Evolutionary conservation across 2,113 vertebrate genomes (phyloP).

Genomic region (Otus sunia): DNA sequence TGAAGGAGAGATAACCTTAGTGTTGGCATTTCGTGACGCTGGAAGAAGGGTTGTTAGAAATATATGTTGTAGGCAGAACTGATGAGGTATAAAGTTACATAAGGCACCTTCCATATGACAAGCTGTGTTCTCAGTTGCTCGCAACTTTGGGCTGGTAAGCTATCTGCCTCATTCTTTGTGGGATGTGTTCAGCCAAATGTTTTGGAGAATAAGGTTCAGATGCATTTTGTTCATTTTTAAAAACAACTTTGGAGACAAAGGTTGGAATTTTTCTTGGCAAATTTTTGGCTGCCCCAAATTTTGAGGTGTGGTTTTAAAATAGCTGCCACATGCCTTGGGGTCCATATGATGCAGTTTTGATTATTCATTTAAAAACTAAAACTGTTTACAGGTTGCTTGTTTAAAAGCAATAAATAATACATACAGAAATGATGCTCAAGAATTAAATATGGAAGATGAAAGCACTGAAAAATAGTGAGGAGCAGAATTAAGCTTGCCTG

Average conservation of each 20-base stretch:
- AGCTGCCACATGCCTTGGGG: background rate
- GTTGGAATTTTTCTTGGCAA: background rate
- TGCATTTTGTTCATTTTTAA: background rate
- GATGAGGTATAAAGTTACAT: constrained; percentile 35
- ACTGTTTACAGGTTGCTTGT: background rate
- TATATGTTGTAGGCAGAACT: constrained; percentile 41
- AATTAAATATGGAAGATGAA: background rate
- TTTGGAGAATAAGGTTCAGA: background rate
- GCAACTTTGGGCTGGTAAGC: background rate
- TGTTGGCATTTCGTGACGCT: background rate
- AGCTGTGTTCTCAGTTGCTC: background rate
- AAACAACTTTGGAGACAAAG: background rate
- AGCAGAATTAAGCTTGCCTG: background rate
- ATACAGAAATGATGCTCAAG: background rate
- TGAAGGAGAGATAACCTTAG: constrained; percentile 11
- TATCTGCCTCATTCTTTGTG: background rate
- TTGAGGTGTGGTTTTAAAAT: background rate
- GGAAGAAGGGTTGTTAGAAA: background rate
- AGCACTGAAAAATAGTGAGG: background rate
- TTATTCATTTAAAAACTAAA: background rate
- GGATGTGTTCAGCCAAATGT: constrained; percentile 11
- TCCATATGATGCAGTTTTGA: background rate
- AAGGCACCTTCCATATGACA: constrained; percentile 39
- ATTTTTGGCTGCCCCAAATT: background rate
- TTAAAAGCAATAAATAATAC: background rate